Conservation (phyloP, 2,113 vertebrate genomes). For the Motacilla alba region DNA sequence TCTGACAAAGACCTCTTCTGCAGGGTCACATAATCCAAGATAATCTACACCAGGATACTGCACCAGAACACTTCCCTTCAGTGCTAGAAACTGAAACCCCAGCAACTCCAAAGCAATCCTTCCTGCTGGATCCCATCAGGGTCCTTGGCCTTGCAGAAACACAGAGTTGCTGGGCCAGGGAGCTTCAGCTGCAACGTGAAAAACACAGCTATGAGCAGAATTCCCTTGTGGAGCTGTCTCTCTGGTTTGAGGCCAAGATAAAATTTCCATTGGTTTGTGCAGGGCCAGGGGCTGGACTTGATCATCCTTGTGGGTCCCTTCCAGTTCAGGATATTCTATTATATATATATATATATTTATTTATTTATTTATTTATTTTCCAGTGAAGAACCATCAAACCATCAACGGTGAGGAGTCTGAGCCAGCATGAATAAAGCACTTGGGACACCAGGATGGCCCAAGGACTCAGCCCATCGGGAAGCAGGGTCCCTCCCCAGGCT, state of each 20-base stretch:
- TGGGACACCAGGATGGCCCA: accelerated
- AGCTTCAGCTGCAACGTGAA: neutral
- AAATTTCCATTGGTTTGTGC: neutral
- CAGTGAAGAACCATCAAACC: neutral
- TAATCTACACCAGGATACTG: accelerated
- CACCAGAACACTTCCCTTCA: neutral
- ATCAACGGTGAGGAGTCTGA: neutral
- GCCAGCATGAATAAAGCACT: neutral
- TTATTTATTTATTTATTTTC: neutral
- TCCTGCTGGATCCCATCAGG: neutral
- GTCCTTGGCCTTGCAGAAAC: neutral
- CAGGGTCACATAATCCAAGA: neutral
- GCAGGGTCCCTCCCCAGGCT: neutral
- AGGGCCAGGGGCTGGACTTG: neutral
- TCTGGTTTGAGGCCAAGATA: neutral
- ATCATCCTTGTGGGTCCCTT: neutral
- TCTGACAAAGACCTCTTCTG: neutral
- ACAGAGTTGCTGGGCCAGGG: neutral
- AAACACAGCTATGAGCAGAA: neutral
- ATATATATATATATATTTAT: neutral
- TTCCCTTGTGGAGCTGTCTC: neutral
- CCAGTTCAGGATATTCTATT: neutral
- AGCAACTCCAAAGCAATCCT: neutral
- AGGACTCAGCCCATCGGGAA: neutral
- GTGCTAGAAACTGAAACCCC: neutral